Conservation (phyloP, 2,888 invertebrate species). For the Ormyrus pomaceus region DNA sequence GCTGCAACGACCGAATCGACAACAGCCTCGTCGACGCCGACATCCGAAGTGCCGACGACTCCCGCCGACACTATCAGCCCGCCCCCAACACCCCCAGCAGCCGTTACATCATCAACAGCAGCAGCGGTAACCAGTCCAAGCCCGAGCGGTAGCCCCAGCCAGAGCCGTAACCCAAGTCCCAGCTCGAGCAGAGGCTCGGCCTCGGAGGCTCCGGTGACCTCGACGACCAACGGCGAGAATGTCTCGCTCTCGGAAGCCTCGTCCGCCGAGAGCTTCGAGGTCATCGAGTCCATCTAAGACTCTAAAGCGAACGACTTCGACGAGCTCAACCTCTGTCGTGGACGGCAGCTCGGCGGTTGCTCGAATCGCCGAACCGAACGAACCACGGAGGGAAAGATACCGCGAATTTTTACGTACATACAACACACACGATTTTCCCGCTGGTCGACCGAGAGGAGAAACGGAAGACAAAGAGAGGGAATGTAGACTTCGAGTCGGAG, state of each 20-base stretch:
- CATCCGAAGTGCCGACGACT: slow-evolving; percentile 43
- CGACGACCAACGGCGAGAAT: slow-evolving; percentile 24
- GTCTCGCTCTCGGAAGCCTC: slow-evolving; percentile 61
- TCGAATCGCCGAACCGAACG: too few relatives aligned
- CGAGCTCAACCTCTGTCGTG: too few relatives aligned
- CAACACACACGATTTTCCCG: too few relatives aligned
- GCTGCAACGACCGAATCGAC: slow-evolving; percentile 12
- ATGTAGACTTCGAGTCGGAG: not conserved
- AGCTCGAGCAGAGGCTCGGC: slow-evolving; percentile 1
- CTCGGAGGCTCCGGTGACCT: not conserved
- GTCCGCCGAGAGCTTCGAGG: slow-evolving; percentile 68
- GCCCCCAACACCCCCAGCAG: too few relatives aligned
- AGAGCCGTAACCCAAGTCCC: not conserved
- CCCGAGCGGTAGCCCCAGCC: not conserved
- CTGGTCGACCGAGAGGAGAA: too few relatives aligned
- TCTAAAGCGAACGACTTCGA: too few relatives aligned
- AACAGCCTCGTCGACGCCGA: not conserved
- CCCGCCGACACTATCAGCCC: not conserved
- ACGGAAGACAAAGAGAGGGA: not conserved
- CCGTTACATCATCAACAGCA: slow-evolving; percentile 12
- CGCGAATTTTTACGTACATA: too few relatives aligned
- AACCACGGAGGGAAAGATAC: too few relatives aligned
- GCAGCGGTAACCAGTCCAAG: slow-evolving; percentile 24
- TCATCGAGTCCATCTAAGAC: slow-evolving; percentile 61
- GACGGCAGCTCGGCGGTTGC: too few relatives aligned